A percentile compares a stretch with the other conserved stretches of the same genome.
phyloP scores from a whole-genome alignment of 2,797 vertebrate genomes.

The Muraenolepis orangiensis region DNA sequence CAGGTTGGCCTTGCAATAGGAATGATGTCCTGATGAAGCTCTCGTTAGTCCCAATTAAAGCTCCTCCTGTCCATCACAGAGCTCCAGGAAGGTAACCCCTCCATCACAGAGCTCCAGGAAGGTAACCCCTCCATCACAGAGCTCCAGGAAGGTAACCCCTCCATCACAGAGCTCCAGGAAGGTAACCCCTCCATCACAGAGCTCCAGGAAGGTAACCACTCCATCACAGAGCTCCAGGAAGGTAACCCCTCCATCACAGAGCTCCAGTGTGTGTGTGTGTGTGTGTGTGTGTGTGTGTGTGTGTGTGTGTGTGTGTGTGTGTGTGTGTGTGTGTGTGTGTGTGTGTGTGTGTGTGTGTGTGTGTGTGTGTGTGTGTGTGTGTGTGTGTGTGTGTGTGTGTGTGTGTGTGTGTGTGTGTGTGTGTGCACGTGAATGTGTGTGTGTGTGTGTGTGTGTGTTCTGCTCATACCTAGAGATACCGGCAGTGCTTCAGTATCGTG shows the following conservation, averaged over 20 bases:
- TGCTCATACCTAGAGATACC: no score
- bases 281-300: conserved; percentile 2
- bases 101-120: conserved; percentile 70
- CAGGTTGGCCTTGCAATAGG: conserved; percentile 38
- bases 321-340: background rate
- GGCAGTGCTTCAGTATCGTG: no score
- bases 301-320: conserved; percentile 2
- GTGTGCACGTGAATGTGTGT: no score
- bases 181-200: conserved; percentile 64
- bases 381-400: no score
- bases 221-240: conserved; percentile 70
- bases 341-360: background rate
- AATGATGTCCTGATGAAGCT: conserved; percentile 61
- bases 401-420: no score
- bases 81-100: conserved; percentile 62
- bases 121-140: conserved; percentile 71
- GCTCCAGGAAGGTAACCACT: no score
- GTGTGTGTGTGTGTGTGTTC: no score
- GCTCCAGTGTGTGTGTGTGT: conserved; percentile 3
- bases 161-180: conserved; percentile 70
- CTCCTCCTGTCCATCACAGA: conserved; percentile 69
- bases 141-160: conserved; percentile 65
- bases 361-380: background rate
- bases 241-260: conserved; percentile 60
- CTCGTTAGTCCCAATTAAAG: conserved; percentile 74